Evolutionary conservation across 2,888 invertebrate genomes (phyloP).

Genomic region (Volucella zonaria): DNA sequence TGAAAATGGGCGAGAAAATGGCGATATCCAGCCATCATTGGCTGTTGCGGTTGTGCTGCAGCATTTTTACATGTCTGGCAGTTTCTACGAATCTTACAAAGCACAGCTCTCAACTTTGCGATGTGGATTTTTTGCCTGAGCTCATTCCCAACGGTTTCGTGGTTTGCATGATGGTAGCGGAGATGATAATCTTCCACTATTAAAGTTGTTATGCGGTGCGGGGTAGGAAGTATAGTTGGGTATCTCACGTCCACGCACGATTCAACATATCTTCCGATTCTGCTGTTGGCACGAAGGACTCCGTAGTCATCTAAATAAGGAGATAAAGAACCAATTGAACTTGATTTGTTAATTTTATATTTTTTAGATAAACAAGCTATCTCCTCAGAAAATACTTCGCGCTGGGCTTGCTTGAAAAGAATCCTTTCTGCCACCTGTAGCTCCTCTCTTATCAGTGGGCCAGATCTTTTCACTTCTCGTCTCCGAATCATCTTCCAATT

Average conservation of each 20-base stretch:
- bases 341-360: slow-evolving; percentile 9
- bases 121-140: background rate
- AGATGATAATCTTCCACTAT: slow-evolving; percentile 9
- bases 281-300: slow-evolving; percentile 19
- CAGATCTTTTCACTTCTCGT: too few relatives aligned
- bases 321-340: slow-evolving; percentile 12
- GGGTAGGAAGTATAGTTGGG: too few relatives aligned
- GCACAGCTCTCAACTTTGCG: slow-evolving; percentile 1
- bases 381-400: too few relatives aligned
- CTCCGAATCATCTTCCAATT: too few relatives aligned
- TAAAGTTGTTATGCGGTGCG: slow-evolving; percentile 8
- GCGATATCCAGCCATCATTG: slow-evolving; percentile 41
- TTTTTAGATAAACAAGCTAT: too few relatives aligned
- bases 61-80: slow-evolving; percentile 37
- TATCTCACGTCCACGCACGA: too few relatives aligned
- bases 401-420: too few relatives aligned
- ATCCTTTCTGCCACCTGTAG: too few relatives aligned
- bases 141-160: slow-evolving; percentile 3
- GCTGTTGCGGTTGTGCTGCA: slow-evolving; percentile 16
- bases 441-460: too few relatives aligned
- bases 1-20: slow-evolving; percentile 42
- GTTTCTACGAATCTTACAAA: slow-evolving; percentile 32
- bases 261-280: too few relatives aligned
- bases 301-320: slow-evolving; percentile 4
- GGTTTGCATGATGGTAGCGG: slow-evolving; percentile 16